Evolutionary conservation across 2,888 invertebrate species (phyloP), one percentile per base, ranked within the genome.

Genomic region (Nomada lathburiana): DNA sequence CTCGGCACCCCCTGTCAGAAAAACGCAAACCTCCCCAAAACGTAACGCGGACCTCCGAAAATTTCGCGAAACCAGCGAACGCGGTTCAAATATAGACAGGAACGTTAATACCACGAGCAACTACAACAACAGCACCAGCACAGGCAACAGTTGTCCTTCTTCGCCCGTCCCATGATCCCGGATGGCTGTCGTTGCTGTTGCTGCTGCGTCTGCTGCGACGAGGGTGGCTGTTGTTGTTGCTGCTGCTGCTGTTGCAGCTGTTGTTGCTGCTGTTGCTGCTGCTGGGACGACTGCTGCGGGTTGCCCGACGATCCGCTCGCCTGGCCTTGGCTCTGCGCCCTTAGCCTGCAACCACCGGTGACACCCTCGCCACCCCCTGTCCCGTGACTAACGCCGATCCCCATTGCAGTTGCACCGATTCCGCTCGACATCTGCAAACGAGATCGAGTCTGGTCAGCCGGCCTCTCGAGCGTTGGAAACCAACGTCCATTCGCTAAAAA

Each of bases 71-170:
- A 68, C 67, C 67, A 64, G 47, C 13, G 20, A 42, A 36, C 10
- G 18, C 11, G 10, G 13, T 11, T 13, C 3, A 53, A 77, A 76
- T 79, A 68, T 83, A 72, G 68, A 64, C 59, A 90, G 85, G 89
- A 92, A 88, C 92, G 92, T 77, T 88, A 93, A 91, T 88, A 95
- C 95, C 95, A 96, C 93, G 94, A 94, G 92, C 94, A 94, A 92
- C 95, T 95, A 94, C 95, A 95, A 90, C 95, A 95, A 93, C 95
- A 95, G 94, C 95, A 95, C 94, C 95, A 95, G 94, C 95, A 95
- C 91, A 95, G 95, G 90, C 95, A 95, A 89, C 94, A 95, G 94
- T 95, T 95, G 94, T 94, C 95, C 94, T 95, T 95, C 94, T 94
- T 94, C 93, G 94, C 95, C 91, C 94, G 91, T 65, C 93, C 93